These are phyloP conservation scores for Cremastinae sp. DNA, from an alignment of 2,888 invertebrate species.

Conservation along the genomic window DNA sequence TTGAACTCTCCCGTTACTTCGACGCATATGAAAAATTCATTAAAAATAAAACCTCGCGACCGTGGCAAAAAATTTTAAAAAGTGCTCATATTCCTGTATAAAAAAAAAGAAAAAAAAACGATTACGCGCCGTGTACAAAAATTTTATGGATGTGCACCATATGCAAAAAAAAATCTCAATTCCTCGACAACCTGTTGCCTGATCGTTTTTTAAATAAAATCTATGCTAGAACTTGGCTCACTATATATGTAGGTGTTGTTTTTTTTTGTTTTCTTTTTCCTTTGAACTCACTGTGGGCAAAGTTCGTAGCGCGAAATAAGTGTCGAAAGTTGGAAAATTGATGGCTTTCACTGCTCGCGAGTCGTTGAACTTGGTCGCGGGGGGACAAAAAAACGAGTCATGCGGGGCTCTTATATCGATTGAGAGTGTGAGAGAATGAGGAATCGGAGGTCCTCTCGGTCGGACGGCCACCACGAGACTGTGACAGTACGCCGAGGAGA, in stretches of 20 bases:
- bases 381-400: not conserved
- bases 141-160: too few relatives aligned
- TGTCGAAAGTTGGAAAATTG: constrained; percentile 15
- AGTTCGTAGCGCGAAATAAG: too few relatives aligned
- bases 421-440: not conserved
- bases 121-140: too few relatives aligned
- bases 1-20: constrained; percentile 35
- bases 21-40: constrained; percentile 1
- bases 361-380: not conserved
- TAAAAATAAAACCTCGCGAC: not conserved
- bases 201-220: too few relatives aligned
- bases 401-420: constrained; percentile 13
- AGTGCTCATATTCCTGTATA: too few relatives aligned
- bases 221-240: not conserved
- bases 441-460: constrained; percentile 58
- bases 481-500: constrained; percentile 54
- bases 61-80: too few relatives aligned
- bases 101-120: too few relatives aligned
- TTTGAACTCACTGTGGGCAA: not conserved
- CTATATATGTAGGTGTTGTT: not conserved
- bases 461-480: constrained; percentile 69
- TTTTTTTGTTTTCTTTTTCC: not conserved
- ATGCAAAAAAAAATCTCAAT: too few relatives aligned
- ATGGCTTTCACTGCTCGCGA: constrained; percentile 9
- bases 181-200: too few relatives aligned